Conservation (phyloP, 2,797 vertebrate species). For the Calcarius lapponicus region DNA sequence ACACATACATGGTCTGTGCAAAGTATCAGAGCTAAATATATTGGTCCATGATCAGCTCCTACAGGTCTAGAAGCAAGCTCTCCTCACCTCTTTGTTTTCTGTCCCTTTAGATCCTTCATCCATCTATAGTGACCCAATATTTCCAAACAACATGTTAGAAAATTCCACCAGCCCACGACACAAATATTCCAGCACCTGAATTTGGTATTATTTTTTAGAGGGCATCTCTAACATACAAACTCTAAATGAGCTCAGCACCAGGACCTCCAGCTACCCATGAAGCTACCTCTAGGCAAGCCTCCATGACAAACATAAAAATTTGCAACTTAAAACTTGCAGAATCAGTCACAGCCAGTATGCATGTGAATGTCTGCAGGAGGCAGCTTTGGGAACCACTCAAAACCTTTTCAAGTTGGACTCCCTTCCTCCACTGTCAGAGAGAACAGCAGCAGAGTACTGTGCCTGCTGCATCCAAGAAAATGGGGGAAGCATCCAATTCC, state of each 20-base stretch:
- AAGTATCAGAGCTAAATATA: neutral
- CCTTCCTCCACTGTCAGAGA: neutral
- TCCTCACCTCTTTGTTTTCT: neutral
- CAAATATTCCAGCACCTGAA: neutral
- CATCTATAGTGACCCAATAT: rapidly evolving
- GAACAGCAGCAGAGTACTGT: neutral
- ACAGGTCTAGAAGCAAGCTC: neutral
- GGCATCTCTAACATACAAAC: neutral
- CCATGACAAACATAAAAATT: neutral
- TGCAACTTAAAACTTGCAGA: neutral
- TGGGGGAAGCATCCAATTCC: neutral
- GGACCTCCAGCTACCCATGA: neutral
- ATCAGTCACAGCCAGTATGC: neutral
- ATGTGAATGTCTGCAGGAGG: neutral
- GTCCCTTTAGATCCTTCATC: neutral
- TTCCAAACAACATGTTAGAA: neutral
- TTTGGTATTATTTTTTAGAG: neutral
- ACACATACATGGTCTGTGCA: neutral
- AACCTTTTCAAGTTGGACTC: neutral
- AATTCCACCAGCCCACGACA: neutral
- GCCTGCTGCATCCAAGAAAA: neutral
- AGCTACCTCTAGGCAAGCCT: neutral
- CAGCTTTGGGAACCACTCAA: neutral
- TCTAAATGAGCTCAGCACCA: neutral
- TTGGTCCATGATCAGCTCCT: neutral